Evolutionary conservation across 2,797 vertebrate genomes (phyloP), one percentile per base, ranked within the genome.

Genomic region (Cyprinodon diabolis): DNA sequence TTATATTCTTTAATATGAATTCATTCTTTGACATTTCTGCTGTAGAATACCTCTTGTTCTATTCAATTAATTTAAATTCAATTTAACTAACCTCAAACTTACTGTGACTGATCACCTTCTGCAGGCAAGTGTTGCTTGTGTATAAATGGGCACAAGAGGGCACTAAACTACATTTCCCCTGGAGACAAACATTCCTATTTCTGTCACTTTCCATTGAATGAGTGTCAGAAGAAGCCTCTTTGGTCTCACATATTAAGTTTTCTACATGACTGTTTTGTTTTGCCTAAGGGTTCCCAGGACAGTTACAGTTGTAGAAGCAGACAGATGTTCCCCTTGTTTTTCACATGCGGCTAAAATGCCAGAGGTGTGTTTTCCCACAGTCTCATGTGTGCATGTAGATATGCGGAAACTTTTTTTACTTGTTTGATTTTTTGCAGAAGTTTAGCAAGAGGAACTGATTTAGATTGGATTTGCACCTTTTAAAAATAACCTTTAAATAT

Each of bases 281-380:
- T 11, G 55, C 89, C 73, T 76, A 67, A 0, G 80, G 84, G 48
- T 60, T 80, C 63, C 79, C 72, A 40, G 58, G 78, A 76, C 69
- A 25, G 72, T 79, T 68, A 54, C 54, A 48, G 77, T 78, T 80
- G 85, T 82, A 72, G 63, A 60, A 78, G 60, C 13, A 85, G 82
- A 85, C 89, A 89, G 83, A 84, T 86, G 83, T 75, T 86, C 74
- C 80, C 80, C 78, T 74, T 81, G 80, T 74, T 82, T 75, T 71
- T 68, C 40, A 14, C 60, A 6, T 6, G 21, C 19, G 66, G 60
- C 60, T 48, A 2, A 30, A 49, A 66, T 23, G 79, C 81, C 74
- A 1, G 77, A 76, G 76, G 76, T 74, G 85, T 79, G 74, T 80
- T 19, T 81, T 55, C 70, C 72, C 56, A 47, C 57, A 57, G 66